A percentile compares a stretch with the other conserved stretches of the same genome.
Conservation (phyloP, 2,888 invertebrate species). For the Mythimna loreyi region DNA sequence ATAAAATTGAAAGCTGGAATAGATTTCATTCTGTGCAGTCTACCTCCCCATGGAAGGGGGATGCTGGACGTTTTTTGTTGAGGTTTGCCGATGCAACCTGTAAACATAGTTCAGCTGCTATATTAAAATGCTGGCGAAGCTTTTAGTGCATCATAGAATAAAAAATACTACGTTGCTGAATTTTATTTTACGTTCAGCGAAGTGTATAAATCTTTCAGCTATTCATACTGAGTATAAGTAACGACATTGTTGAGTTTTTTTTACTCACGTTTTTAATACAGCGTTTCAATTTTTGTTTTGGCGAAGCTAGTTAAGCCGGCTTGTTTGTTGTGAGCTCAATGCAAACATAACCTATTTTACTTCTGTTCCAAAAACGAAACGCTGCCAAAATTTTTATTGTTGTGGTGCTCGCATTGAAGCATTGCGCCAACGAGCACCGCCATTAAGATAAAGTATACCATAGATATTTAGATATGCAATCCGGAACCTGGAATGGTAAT, state of each 20-base stretch:
- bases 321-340: conserved; percentile 23
- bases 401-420: conserved; percentile 8
- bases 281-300: conserved; percentile 6
- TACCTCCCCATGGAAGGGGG: conserved; percentile 33
- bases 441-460: conserved; percentile 22
- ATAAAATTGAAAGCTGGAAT: conserved; percentile 49
- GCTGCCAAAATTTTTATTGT: conserved; percentile 23
- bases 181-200: conserved; percentile 27
- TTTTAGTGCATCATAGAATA: conserved; percentile 43
- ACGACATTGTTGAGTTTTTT: conserved; percentile 17
- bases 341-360: conserved; percentile 20
- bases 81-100: conserved; percentile 28
- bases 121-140: conserved; percentile 35
- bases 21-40: conserved; percentile 48
- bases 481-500: conserved; percentile 34
- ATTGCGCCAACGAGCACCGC: conserved; percentile 3
- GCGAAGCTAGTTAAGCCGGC: background rate
- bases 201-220: conserved; percentile 11
- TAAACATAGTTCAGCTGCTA: conserved; percentile 24
- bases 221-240: conserved; percentile 24
- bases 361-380: conserved; percentile 22
- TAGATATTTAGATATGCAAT: conserved; percentile 23
- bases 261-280: background rate
- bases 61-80: conserved; percentile 19
- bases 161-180: conserved; percentile 27